Evolutionary conservation across 2,888 invertebrate genomes (phyloP).

Genomic region (Pecten maximus): DNA sequence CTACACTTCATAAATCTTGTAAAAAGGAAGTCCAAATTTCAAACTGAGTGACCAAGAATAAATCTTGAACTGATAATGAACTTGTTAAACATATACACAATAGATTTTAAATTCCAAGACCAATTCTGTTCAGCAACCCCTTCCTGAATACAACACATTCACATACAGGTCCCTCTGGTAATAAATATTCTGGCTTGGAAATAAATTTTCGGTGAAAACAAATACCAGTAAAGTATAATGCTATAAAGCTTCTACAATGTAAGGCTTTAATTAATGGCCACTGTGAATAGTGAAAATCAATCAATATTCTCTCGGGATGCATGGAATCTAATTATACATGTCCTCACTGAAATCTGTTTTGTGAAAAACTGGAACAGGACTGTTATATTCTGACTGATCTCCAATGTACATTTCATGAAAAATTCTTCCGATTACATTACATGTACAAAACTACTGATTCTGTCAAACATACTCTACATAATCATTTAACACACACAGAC

Average conservation of each 20-base stretch:
- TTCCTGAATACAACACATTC: not conserved
- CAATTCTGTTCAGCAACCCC: not conserved
- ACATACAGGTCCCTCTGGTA: not conserved
- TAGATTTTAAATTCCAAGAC: not conserved
- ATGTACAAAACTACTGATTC: too few relatives aligned
- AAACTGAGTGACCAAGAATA: too few relatives aligned
- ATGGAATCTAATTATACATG: not conserved
- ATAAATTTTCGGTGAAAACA: slow-evolving; percentile 6
- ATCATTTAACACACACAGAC: too few relatives aligned
- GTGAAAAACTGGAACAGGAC: not conserved
- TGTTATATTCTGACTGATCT: not conserved
- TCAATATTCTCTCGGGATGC: not conserved
- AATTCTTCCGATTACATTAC: not conserved
- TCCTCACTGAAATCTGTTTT: not conserved
- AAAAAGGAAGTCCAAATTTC: too few relatives aligned
- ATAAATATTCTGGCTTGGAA: not conserved
- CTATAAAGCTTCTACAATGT: not conserved
- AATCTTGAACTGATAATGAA: too few relatives aligned
- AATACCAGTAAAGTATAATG: not conserved
- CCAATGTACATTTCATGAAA: not conserved
- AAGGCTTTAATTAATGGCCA: not conserved
- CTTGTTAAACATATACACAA: too few relatives aligned
- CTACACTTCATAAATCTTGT: too few relatives aligned
- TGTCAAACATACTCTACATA: too few relatives aligned
- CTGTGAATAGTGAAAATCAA: not conserved